These are phyloP conservation scores for Eulemur rubriventer DNA, from an alignment of 2,797 vertebrate genomes.

Conservation along the genomic window DNA sequence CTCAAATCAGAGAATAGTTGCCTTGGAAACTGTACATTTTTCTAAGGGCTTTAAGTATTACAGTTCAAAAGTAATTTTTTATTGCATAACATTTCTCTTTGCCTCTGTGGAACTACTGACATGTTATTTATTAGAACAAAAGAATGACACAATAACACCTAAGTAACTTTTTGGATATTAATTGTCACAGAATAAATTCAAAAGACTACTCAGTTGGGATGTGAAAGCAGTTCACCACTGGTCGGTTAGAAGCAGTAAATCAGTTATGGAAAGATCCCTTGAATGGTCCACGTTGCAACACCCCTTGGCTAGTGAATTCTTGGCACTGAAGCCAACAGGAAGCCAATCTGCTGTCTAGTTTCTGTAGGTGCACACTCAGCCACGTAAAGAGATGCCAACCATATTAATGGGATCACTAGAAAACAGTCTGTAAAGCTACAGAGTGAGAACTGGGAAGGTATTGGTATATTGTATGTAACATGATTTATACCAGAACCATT, in stretches of 20 bases:
- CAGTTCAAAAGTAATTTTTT: constrained; percentile 55
- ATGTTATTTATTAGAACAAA: neutral
- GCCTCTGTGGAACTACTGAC: neutral
- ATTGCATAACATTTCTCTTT: constrained; percentile 40
- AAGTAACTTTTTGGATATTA: constrained; percentile 20
- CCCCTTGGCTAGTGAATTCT: neutral
- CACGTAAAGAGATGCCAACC: neutral
- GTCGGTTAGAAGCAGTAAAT: neutral
- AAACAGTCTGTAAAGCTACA: neutral
- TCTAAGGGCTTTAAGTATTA: neutral
- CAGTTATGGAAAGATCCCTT: neutral
- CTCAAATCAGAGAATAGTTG: constrained; percentile 54
- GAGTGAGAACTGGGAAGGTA: neutral
- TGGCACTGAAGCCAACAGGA: neutral
- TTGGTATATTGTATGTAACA: neutral
- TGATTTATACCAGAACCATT: neutral
- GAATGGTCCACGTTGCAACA: neutral
- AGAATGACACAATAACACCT: neutral
- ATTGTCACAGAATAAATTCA: neutral
- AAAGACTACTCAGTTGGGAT: neutral
- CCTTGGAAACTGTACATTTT: constrained; percentile 50
- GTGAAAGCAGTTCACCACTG: neutral
- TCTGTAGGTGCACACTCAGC: neutral
- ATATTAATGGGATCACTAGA: neutral
- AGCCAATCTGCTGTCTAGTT: neutral